phyloP scores from a whole-genome alignment of 1,140 invertebrate genomes.

The Dinothrombium tinctorium region DNA sequence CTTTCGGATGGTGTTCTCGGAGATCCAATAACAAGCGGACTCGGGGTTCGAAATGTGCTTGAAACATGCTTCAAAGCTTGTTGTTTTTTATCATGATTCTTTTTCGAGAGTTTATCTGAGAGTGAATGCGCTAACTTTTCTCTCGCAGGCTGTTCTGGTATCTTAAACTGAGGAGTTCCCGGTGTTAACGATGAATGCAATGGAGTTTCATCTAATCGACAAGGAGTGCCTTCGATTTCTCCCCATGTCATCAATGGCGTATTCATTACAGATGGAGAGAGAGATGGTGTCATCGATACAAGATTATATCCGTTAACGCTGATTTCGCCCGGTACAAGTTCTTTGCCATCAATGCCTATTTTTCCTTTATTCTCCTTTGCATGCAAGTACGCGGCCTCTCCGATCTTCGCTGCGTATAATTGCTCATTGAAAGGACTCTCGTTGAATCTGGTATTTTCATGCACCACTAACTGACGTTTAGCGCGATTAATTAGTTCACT shows the following conservation, averaged over 20 bases:
- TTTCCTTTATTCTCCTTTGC: slow-evolving; percentile 36
- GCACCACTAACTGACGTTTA: slow-evolving; percentile 45
- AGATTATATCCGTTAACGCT: slow-evolving; percentile 51
- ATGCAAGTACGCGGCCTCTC: slow-evolving; percentile 29
- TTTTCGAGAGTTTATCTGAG: slow-evolving; percentile 65
- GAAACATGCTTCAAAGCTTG: slow-evolving; percentile 24
- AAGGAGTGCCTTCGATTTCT: slow-evolving; percentile 89
- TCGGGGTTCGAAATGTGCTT: slow-evolving; percentile 14
- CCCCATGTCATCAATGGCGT: slow-evolving; percentile 98
- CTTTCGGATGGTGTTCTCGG: slow-evolving; percentile 34
- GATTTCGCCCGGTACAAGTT: slow-evolving; percentile 34
- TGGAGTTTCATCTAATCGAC: slow-evolving; percentile 28
- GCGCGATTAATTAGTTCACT: slow-evolving; percentile 45
- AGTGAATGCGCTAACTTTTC: slow-evolving; percentile 68
- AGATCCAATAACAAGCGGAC: slow-evolving; percentile 15
- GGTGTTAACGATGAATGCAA: slow-evolving; percentile 24
- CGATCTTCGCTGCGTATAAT: slow-evolving; percentile 45
- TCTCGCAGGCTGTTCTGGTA: slow-evolving; percentile 47
- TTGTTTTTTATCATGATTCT: slow-evolving; percentile 44
- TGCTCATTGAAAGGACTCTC: slow-evolving; percentile 50
- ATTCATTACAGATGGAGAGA: slow-evolving; percentile 41
- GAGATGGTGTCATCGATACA: slow-evolving; percentile 55
- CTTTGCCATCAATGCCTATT: slow-evolving; percentile 77
- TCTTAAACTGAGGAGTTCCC: slow-evolving; percentile 49
- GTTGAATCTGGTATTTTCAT: slow-evolving; percentile 56